phyloP scores from a whole-genome alignment of 2,888 invertebrate species.

The Lutraria lutraria region DNA sequence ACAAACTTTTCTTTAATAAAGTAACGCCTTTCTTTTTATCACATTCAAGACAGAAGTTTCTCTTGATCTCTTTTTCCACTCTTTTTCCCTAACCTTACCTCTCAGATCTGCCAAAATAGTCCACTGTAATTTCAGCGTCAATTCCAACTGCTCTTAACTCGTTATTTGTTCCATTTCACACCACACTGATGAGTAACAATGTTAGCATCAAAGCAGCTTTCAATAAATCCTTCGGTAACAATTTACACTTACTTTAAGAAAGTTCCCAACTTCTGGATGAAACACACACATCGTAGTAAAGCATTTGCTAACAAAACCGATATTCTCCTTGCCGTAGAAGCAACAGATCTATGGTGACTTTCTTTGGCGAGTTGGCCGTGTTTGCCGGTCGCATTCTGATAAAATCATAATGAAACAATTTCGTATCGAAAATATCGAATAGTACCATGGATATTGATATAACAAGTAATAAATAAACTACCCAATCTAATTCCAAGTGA shows the following conservation, averaged over 20 bases:
- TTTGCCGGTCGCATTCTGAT: slow-evolving; percentile 15
- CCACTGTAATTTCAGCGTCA: background rate
- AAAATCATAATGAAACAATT: slow-evolving; percentile 19
- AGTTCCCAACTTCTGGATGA: background rate
- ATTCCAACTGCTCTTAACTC: background rate
- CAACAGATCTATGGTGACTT: slow-evolving; percentile 10
- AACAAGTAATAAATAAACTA: slow-evolving; percentile 19
- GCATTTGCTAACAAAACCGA: slow-evolving; percentile 6
- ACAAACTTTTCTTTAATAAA: too few species aligned
- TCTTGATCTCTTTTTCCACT: too few species aligned
- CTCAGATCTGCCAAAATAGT: background rate
- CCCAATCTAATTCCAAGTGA: slow-evolving; percentile 17
- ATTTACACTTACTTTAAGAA: background rate
- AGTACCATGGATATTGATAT: slow-evolving; percentile 12
- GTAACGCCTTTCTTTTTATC: too few species aligned
- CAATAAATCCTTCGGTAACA: slow-evolving; percentile 10
- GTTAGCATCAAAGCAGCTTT: background rate
- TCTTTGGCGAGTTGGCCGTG: background rate
- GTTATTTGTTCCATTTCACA: background rate
- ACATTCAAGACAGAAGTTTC: too few species aligned
- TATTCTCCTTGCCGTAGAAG: background rate
- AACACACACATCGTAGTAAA: background rate
- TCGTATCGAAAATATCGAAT: slow-evolving; percentile 12
- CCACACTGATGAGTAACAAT: background rate
- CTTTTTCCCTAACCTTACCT: background rate